Percentiles rank a stretch among this genome's conserved stretches.
These are phyloP conservation scores for Cinclus mexicanus DNA, from an alignment of 2,113 vertebrate genomes.

Conservation along the genomic window DNA sequence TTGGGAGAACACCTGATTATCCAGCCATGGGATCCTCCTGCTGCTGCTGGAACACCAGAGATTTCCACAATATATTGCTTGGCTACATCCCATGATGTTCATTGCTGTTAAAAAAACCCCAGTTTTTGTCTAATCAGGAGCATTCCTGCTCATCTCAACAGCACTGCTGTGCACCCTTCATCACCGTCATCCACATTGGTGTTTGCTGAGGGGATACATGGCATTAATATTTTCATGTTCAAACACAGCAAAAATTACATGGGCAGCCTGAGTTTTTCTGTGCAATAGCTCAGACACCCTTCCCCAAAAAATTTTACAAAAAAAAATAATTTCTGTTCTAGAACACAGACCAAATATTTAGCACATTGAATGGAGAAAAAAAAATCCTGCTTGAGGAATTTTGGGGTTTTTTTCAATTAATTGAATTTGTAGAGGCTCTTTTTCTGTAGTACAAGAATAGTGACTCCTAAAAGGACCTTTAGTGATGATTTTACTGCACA, in stretches of 20 bases:
- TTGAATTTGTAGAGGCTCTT: neutral
- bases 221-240: neutral
- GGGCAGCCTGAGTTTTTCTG: neutral
- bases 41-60: neutral
- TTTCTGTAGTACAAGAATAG: neutral
- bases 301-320: rapidly evolving
- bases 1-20: neutral
- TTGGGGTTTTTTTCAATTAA: neutral
- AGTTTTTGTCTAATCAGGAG: neutral
- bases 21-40: neutral
- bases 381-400: neutral
- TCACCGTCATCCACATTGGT: neutral
- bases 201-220: neutral
- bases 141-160: neutral
- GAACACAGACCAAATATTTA: neutral
- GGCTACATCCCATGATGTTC: neutral
- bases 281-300: neutral
- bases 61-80: neutral
- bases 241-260: neutral
- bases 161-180: neutral
- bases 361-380: rapidly evolving
- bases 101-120: neutral
- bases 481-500: neutral
- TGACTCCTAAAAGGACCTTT: neutral
- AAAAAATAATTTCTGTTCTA: neutral